These are phyloP conservation scores for Percopsis transmontana DNA, from an alignment of 2,113 vertebrate species.

Conservation along the genomic window DNA sequence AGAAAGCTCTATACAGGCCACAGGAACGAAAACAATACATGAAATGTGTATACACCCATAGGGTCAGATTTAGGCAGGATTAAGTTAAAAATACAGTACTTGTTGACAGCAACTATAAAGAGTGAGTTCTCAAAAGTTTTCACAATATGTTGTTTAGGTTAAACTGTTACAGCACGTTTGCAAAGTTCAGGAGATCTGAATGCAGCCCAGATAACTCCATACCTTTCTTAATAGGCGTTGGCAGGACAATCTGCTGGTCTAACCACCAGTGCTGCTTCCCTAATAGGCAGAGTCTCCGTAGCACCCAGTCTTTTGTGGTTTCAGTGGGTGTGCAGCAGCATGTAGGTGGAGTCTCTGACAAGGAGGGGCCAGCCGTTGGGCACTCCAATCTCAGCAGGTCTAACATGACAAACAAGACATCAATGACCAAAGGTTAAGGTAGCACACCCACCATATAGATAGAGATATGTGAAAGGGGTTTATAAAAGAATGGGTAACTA, in stretches of 20 bases:
- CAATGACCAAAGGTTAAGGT: neutral
- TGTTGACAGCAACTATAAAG: too few species aligned
- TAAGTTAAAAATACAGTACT: too few species aligned
- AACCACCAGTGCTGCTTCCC: slow-evolving; percentile 76
- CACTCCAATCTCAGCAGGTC: slow-evolving; percentile 76
- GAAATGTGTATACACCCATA: too few species aligned
- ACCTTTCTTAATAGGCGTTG: slow-evolving; percentile 83
- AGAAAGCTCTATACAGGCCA: too few species aligned
- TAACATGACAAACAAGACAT: slow-evolving; percentile 47
- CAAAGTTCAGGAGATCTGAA: neutral
- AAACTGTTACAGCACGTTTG: too few species aligned
- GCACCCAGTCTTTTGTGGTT: slow-evolving; percentile 60
- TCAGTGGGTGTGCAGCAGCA: slow-evolving; percentile 43
- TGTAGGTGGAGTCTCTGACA: slow-evolving; percentile 2
- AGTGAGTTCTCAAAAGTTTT: too few species aligned
- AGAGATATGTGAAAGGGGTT: neutral
- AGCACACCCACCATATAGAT: neutral
- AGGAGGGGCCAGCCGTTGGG: slow-evolving; percentile 49
- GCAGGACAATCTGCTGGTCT: slow-evolving; percentile 79
- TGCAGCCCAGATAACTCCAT: neutral
- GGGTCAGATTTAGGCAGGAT: too few species aligned
- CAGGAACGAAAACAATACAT: too few species aligned
- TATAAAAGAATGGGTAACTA: neutral
- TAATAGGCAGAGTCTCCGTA: slow-evolving; percentile 64
- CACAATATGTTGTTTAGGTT: too few species aligned